Evolutionary conservation across 2,888 invertebrate genomes (phyloP).

Genomic region (Sisyra nigra): DNA sequence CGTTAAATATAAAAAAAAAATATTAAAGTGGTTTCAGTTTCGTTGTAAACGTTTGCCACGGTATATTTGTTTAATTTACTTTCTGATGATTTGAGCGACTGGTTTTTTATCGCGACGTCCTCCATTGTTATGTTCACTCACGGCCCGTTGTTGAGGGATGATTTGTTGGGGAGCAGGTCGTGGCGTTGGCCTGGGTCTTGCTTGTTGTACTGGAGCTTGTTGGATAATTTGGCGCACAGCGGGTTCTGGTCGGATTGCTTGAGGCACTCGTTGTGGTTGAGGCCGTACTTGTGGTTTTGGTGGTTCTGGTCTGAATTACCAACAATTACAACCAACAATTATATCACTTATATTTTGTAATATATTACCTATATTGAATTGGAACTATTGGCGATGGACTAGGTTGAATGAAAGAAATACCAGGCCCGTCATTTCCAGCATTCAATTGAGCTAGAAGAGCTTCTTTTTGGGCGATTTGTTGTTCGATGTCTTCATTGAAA

Average conservation of each 20-base stretch:
- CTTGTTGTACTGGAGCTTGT: conserved; percentile 2
- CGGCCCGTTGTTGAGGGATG: background rate
- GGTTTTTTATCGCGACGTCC: conserved; percentile 41
- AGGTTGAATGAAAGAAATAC: conserved; percentile 12
- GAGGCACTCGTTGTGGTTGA: conserved; percentile 1
- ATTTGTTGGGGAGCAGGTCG: conserved; percentile 20
- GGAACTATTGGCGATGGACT: conserved; percentile 27
- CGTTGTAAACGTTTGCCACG: too few relatives aligned
- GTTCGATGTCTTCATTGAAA: conserved; percentile 4
- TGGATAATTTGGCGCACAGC: background rate
- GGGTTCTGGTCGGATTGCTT: background rate
- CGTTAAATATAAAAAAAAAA: background rate
- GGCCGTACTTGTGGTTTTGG: background rate
- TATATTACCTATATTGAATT: conserved; percentile 11
- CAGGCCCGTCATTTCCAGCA: conserved; percentile 29
- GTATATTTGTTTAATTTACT: conserved; percentile 18
- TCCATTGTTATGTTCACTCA: conserved; percentile 24
- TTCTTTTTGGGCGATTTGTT: conserved; percentile 9
- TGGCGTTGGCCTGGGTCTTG: conserved; percentile 5
- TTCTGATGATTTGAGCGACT: conserved; percentile 51
- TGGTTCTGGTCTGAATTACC: conserved; percentile 3
- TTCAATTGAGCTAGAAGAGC: conserved; percentile 6
- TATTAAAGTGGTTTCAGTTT: too few relatives aligned
- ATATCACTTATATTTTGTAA: background rate
- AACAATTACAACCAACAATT: background rate